A percentile compares a stretch with the other conserved stretches of the same genome.
Evolutionary conservation across 2,797 vertebrate species (phyloP).

Genomic region (Sebastes minor): DNA sequence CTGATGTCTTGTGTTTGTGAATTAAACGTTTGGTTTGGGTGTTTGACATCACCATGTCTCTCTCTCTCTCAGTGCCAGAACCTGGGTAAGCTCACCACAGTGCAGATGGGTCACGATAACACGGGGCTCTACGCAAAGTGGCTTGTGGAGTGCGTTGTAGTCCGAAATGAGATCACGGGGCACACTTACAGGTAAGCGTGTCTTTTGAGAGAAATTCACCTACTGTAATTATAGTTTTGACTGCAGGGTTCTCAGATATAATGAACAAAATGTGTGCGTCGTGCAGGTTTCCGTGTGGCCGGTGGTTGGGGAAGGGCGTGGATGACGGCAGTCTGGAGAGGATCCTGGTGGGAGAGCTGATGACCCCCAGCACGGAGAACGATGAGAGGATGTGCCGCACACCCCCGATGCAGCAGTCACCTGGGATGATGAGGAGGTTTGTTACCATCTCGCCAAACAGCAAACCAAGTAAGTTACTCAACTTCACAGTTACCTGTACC

Average conservation of each 20-base stretch:
- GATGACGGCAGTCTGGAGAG: slow-evolving; percentile 98
- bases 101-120: slow-evolving; percentile 99
- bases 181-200: slow-evolving; percentile 96
- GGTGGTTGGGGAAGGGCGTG: slow-evolving; percentile 97
- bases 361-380: slow-evolving; percentile 88
- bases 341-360: slow-evolving; percentile 94
- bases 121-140: slow-evolving; percentile 97
- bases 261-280: neutral
- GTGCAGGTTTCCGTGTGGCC: slow-evolving; percentile 95
- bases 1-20: neutral
- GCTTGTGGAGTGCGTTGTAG: slow-evolving; percentile 96
- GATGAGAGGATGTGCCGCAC: slow-evolving; percentile 95
- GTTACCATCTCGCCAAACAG: slow-evolving; percentile 98
- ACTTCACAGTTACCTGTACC: neutral
- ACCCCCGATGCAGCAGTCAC: slow-evolving; percentile 96
- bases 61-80: slow-evolving; percentile 91
- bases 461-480: slow-evolving; percentile 90
- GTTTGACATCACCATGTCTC: slow-evolving; percentile 1
- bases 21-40: neutral
- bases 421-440: slow-evolving; percentile 97
- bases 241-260: neutral
- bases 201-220: neutral
- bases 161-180: slow-evolving; percentile 98
- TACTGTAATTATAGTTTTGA: neutral
- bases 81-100: slow-evolving; percentile 96